phyloP scores from a whole-genome alignment of 1,140 invertebrate species.

The Rhagoletis zephyria region DNA sequence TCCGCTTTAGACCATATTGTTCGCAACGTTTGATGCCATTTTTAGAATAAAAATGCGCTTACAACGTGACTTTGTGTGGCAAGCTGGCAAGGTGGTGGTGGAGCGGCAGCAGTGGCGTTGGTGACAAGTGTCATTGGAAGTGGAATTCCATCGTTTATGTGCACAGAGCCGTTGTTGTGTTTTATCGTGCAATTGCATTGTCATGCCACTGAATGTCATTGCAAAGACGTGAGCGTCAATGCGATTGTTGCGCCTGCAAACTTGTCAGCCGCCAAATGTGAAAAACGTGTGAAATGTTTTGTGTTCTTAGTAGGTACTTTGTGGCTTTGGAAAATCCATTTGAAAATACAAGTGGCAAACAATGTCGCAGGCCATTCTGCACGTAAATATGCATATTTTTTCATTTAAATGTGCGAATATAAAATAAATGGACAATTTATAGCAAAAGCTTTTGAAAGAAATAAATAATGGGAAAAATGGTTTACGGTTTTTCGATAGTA shows the following conservation, averaged over 20 bases:
- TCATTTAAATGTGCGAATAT: background rate
- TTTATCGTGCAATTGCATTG: background rate
- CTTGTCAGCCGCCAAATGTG: background rate
- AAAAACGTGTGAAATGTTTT: constrained; percentile 48
- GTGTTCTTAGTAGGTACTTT: background rate
- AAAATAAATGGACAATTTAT: no score
- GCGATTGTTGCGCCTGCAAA: constrained; percentile 9
- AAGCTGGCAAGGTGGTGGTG: background rate
- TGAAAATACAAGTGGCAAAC: background rate
- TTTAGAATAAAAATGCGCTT: constrained; percentile 28
- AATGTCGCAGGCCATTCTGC: background rate
- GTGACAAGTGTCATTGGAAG: constrained; percentile 47
- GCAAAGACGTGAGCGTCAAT: constrained; percentile 17
- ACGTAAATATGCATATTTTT: background rate
- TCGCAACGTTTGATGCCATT: constrained; percentile 2
- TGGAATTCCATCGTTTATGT: background rate
- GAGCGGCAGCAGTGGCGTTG: background rate
- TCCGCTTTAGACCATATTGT: background rate
- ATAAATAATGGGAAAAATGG: no score
- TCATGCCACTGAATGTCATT: constrained; percentile 36
- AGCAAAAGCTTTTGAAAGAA: no score
- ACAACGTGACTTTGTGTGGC: background rate
- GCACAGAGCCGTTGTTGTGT: background rate
- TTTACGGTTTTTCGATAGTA: no score
- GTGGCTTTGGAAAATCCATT: constrained; percentile 28